These are phyloP conservation scores for Craseonycteris thonglongyai DNA, from an alignment of 2,113 vertebrate genomes.

Conservation along the genomic window DNA sequence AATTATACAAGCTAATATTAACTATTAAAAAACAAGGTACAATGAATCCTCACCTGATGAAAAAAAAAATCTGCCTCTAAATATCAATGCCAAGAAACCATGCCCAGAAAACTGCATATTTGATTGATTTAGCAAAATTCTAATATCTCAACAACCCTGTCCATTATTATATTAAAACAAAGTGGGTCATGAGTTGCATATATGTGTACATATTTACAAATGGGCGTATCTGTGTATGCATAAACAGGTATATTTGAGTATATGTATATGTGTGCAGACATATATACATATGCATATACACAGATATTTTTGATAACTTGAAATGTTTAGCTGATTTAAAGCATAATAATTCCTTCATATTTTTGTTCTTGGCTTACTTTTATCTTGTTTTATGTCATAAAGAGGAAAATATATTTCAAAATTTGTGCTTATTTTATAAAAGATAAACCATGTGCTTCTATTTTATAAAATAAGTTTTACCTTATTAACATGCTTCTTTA, in stretches of 20 bases:
- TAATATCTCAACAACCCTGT: neutral
- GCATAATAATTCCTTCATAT: neutral
- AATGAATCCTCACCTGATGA: neutral
- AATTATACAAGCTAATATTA: neutral
- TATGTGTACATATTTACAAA: neutral
- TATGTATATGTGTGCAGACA: neutral
- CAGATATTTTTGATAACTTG: neutral
- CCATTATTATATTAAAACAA: neutral
- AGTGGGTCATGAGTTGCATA: neutral
- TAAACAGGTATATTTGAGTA: fast-evolving
- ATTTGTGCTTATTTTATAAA: neutral
- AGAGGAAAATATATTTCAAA: neutral
- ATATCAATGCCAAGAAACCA: neutral
- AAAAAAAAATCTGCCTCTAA: neutral
- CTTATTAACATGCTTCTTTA: neutral
- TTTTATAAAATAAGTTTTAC: neutral
- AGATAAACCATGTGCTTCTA: neutral
- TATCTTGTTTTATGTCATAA: neutral
- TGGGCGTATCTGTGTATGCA: neutral
- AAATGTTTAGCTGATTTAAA: neutral
- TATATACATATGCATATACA: neutral
- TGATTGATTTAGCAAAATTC: neutral
- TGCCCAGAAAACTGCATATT: neutral
- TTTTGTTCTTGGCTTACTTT: neutral
- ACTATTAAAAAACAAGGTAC: neutral